phyloP scores from a whole-genome alignment of 2,113 vertebrate species.

The Anhinga rufa region DNA sequence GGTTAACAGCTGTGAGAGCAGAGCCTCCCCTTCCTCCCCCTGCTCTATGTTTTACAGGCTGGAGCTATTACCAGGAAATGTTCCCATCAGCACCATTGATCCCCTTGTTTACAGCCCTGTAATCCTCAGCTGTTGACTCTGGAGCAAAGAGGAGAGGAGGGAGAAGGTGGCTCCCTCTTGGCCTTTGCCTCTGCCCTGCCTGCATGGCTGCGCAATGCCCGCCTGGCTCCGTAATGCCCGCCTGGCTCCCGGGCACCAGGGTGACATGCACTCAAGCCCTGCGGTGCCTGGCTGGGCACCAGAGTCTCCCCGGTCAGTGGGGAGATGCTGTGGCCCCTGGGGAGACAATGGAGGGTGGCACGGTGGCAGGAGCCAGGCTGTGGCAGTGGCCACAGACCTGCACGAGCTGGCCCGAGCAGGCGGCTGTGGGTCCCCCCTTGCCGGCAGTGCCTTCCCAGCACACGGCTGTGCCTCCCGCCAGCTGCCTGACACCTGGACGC shows the following conservation, averaged over 20 bases:
- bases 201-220: background rate
- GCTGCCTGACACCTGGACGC: background rate
- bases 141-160: background rate
- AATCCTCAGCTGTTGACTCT: constrained; percentile 53
- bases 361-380: background rate
- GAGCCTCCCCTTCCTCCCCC: constrained; percentile 28
- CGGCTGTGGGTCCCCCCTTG: fast-evolving
- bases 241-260: fast-evolving
- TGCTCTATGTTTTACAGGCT: constrained; percentile 33
- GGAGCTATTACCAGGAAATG: constrained; percentile 63
- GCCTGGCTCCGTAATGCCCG: fast-evolving
- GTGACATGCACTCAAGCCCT: background rate
- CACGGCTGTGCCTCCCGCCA: fast-evolving
- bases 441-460: fast-evolving
- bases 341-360: background rate
- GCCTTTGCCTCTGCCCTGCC: background rate
- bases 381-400: background rate
- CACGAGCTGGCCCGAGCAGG: background rate
- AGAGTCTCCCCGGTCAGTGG: fast-evolving
- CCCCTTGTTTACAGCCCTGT: constrained; percentile 59
- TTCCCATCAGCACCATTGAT: constrained; percentile 70
- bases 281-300: background rate
- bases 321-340: background rate
- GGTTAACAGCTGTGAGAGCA: constrained; percentile 23
- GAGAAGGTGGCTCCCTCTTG: background rate